Evolutionary conservation across 2,797 vertebrate genomes (phyloP), one percentile per base, ranked within the genome.

Genomic region (Peromyscus attwateri): DNA sequence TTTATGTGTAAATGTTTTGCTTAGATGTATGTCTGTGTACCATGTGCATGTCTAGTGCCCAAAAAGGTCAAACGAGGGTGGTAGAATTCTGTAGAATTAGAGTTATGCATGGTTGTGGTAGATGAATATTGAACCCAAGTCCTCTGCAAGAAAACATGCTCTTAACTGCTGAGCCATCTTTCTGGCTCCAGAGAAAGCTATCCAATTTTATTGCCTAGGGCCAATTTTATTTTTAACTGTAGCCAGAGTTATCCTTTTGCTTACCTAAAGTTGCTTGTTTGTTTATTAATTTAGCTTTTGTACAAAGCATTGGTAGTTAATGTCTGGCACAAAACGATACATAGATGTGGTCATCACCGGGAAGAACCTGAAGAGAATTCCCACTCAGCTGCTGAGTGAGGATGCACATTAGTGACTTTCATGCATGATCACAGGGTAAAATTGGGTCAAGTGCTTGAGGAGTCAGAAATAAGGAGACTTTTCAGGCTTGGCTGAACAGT

Each of bases 211-310:
- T 79, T 70, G 73, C 77, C 29, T 95, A n/a, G 49, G 68, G 14
- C 27, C 87, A 70, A 46, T 92, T 95, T 77, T 88, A 90, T 88
- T 87, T 94, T 87, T 84, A 87, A 76, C n/a, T 91, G 2, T 8
- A 79, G 6, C 25, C 29, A 75, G 60, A 94, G 46, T 68, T 75
- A 60, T 19, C 34, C 17, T 94, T 95, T 94, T 87, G 55, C 60
- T 89, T 83, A 75, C 37, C 37, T 92, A 94, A 93, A 77, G 92
- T 90, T 93, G 84, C 92, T 95, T 9, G 68, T 92, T 43, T 57
- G 12, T 84, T 91, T 76, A 29, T 89, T 76, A 81, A 46, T 84
- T 89, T 95, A 71, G 70, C 77, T 93, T 94, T 85, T 76, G 17
- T 80, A 62, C 46, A 93, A 84, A 93, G 12, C 46, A 55, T 49